Evolutionary conservation across 2,113 vertebrate species (phyloP).

Genomic region (Aix galericulata): DNA sequence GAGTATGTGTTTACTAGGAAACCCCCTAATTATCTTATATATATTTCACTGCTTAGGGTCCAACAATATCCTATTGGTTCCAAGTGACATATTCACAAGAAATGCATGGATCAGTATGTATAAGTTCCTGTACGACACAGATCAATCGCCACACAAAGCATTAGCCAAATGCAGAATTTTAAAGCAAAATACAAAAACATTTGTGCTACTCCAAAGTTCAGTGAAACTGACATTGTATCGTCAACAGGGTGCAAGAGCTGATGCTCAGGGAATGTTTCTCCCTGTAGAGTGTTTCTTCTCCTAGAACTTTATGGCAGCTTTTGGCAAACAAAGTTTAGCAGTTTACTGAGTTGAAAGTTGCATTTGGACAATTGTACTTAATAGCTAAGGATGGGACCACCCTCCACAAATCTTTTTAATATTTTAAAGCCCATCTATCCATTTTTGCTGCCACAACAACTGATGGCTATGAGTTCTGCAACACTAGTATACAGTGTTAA

Average conservation of each 20-base stretch:
- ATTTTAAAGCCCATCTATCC: background rate
- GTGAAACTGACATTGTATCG: background rate
- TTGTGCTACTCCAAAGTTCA: background rate
- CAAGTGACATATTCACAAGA: background rate
- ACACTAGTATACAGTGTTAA: background rate
- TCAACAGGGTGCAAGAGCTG: background rate
- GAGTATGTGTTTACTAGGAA: background rate
- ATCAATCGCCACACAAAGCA: background rate
- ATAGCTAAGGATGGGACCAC: background rate
- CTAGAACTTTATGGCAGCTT: background rate
- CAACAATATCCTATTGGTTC: background rate
- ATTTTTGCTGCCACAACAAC: background rate
- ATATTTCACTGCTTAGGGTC: background rate
- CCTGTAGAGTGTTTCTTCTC: background rate
- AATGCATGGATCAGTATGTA: background rate
- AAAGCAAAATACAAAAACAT: background rate
- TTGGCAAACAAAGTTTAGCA: background rate
- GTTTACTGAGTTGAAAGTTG: constrained; percentile 7
- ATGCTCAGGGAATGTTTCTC: background rate
- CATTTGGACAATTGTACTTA: background rate
- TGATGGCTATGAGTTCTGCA: background rate
- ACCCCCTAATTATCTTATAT: background rate
- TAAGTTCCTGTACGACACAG: background rate
- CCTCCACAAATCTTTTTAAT: background rate
- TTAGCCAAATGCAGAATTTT: background rate